Evolutionary conservation across 2,113 vertebrate genomes (phyloP).

Genomic region (Coregonus clupeaformis): DNA sequence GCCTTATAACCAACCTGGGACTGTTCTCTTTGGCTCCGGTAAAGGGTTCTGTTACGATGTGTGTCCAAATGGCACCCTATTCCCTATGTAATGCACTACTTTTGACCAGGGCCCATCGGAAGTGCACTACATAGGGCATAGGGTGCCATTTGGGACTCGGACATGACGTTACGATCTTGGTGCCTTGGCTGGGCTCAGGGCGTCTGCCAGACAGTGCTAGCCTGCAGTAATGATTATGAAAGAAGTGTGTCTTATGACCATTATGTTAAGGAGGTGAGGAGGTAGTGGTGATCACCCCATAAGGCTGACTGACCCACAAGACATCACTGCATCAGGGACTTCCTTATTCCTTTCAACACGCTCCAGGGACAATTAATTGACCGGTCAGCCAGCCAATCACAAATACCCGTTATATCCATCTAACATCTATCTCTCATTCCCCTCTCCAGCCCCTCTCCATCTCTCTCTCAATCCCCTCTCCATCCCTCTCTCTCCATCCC

Average conservation of each 20-base stretch:
- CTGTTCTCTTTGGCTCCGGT: constrained; percentile 18
- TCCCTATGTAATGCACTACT: background rate
- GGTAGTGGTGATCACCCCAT: background rate
- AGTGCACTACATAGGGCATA: background rate
- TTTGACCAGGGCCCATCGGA: background rate
- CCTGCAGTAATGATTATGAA: constrained; percentile 25
- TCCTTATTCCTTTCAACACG: background rate
- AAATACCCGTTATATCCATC: background rate
- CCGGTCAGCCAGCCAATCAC: background rate
- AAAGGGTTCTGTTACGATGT: constrained; percentile 14
- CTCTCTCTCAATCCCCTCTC: background rate
- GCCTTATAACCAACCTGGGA: constrained; percentile 16
- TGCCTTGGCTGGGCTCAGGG: background rate
- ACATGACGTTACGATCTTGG: background rate
- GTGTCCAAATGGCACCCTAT: too few species aligned
- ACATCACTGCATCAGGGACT: background rate
- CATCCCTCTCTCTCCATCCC: background rate
- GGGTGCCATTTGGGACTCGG: background rate
- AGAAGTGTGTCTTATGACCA: constrained; percentile 28
- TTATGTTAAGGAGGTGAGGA: constrained; percentile 30
- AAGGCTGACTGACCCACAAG: background rate
- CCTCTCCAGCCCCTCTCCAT: background rate
- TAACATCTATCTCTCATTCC: too few species aligned
- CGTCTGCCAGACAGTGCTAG: background rate
- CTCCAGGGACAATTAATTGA: background rate